Percentiles rank a stretch among this genome's conserved stretches.
Evolutionary conservation across 2,797 vertebrate genomes (phyloP).

Genomic region (Peromyscus attwateri): DNA sequence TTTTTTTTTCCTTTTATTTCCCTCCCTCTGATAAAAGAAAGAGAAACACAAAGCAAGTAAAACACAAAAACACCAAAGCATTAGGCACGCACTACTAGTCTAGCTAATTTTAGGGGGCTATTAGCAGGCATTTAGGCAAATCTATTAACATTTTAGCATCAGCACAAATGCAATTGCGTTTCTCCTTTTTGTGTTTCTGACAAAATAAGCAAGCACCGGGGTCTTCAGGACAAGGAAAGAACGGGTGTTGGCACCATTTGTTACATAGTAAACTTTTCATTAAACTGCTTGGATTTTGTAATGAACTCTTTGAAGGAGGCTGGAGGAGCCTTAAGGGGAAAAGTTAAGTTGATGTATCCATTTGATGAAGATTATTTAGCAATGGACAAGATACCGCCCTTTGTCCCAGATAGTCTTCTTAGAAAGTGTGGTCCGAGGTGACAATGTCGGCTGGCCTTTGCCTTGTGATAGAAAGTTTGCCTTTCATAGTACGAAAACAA

Average conservation of each 20-base stretch:
- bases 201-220: conserved; percentile 82
- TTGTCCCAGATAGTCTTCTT: conserved; percentile 55
- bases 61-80: conserved; percentile 85
- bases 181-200: conserved; percentile 83
- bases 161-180: conserved; percentile 85
- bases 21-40: conserved; percentile 56
- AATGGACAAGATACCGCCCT: background rate
- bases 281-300: conserved; percentile 43
- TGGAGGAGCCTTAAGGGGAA: background rate
- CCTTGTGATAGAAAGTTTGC: conserved; percentile 65
- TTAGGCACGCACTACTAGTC: conserved; percentile 88
- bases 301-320: conserved; percentile 41
- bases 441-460: conserved; percentile 69
- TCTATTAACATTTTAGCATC: conserved; percentile 88
- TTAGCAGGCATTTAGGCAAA: conserved; percentile 88
- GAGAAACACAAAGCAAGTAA: conserved; percentile 81
- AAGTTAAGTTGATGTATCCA: background rate
- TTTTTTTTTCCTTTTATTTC: background rate
- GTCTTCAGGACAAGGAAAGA: conserved; percentile 74
- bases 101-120: conserved; percentile 88
- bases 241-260: conserved; percentile 57
- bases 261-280: conserved; percentile 67
- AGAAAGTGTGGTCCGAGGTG: conserved; percentile 59
- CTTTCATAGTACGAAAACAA: conserved; percentile 49
- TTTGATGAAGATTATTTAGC: conserved; percentile 58